Conservation (phyloP, 2,113 vertebrate genomes). For the Grantiella picta region DNA sequence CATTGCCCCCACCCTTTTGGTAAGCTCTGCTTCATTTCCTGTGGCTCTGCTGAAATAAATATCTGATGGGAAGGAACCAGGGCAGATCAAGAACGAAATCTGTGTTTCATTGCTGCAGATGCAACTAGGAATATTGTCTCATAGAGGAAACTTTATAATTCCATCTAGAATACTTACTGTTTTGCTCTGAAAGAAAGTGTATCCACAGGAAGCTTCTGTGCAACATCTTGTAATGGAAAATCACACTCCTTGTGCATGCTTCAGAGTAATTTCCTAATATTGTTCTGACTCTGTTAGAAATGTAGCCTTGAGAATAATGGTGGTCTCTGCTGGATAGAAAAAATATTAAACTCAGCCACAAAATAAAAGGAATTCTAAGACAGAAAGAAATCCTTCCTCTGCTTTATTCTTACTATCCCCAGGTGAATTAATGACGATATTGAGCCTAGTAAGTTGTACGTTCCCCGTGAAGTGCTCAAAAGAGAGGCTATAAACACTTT, state of each 20-base stretch:
- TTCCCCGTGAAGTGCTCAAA: not conserved
- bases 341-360: not conserved
- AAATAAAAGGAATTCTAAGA: not conserved
- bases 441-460: not conserved
- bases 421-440: not conserved
- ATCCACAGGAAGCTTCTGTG: not conserved
- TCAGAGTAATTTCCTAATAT: not conserved
- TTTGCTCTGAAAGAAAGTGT: not conserved
- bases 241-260: not conserved
- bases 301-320: not conserved
- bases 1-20: constrained; percentile 2
- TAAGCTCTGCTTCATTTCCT: constrained; percentile 49
- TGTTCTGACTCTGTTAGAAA: not conserved
- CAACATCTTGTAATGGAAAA: not conserved
- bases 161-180: not conserved
- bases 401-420: not conserved
- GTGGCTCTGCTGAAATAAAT: not conserved
- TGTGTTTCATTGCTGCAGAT: not conserved
- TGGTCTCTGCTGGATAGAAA: not conserved
- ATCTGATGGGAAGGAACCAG: not conserved
- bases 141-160: not conserved
- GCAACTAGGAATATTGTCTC: not conserved
- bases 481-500: not conserved
- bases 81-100: not conserved
- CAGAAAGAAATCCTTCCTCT: not conserved